Base-by-base conservation (phyloP, 2,888 invertebrate genomes). In the Clepsis dumicolana region DNA sequence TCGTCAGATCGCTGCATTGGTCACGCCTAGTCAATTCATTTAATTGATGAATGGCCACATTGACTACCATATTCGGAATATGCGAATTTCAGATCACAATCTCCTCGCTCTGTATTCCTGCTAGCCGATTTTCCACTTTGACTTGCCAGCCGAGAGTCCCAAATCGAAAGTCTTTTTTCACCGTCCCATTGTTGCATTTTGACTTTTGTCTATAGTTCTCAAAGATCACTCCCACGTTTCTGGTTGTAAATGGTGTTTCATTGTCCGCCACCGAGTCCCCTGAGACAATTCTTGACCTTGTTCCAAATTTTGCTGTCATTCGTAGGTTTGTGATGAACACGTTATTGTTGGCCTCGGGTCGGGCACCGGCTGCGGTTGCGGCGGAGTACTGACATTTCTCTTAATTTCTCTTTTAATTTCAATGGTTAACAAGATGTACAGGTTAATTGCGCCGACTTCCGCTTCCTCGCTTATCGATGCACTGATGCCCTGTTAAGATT, bases 241-340 rank as follows among this genome's bases (percentile, higher is more conserved):
- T 73, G 75, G 74, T 81, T 78, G 76, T 79, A 83, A 84, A 86
- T 83, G 83, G 84, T 82, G 77, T 77, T 77, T 85, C 79, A 90
- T 91, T 91, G 90, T 93, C 86, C 84, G 79, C 77, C 80, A 73
- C 78, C 76, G 77, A 79, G 82, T 83, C 80, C 80, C 82, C 84
- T 89, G 87, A 88, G 87, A 90, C 86, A 86, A 84, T 89, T 87
- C 85, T 87, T 90, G 88, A 88, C 91, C 91, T 88, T 89, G 91
- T 90, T 91, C 89, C 81, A 82, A 82, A 88, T 90, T 80, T 83
- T 75, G 73, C 75, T 84, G 79, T 82, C 78, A 76, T 76, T 72
- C 73, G 76, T 81, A 70, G 70, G 73, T 76, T 70, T 73, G 71
- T 65, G 70, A 64, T 71, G 64, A 67, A 65, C 62, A 54, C 48